Evolutionary conservation across 2,888 invertebrate species (phyloP).

Genomic region (Agriotes lineatus): DNA sequence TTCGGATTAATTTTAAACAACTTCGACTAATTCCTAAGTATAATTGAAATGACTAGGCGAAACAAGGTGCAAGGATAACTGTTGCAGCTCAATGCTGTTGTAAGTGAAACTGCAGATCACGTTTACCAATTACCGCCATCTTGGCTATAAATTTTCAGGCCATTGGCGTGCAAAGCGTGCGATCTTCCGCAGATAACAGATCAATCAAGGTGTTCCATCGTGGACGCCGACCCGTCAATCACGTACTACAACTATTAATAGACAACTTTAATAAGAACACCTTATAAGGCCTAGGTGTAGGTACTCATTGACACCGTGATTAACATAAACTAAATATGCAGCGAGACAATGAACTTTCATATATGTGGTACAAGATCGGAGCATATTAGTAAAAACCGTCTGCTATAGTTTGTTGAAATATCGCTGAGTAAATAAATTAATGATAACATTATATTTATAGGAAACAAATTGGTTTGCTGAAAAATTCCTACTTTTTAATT

Average conservation of each 20-base stretch:
- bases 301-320: neutral
- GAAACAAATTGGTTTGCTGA: too few species aligned
- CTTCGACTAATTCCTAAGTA: neutral
- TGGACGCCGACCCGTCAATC: slow-evolving; percentile 15
- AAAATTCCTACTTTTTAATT: too few species aligned
- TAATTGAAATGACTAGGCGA: slow-evolving; percentile 6
- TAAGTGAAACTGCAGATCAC: slow-evolving; percentile 17
- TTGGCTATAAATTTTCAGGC: slow-evolving; percentile 24
- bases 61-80: neutral
- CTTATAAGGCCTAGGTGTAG: neutral
- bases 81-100: neutral
- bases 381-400: too few species aligned
- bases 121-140: slow-evolving; percentile 23
- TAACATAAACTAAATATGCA: neutral
- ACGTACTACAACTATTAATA: slow-evolving; percentile 13
- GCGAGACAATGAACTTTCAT: neutral
- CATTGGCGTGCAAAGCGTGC: slow-evolving; percentile 22
- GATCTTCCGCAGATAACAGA: slow-evolving; percentile 19
- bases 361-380: too few species aligned
- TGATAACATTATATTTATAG: too few species aligned
- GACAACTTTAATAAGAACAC: slow-evolving; percentile 9
- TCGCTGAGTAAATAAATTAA: too few species aligned
- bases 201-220: slow-evolving; percentile 4
- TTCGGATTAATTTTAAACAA: neutral
- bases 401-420: too few species aligned